Percentiles rank a stretch among this genome's conserved stretches.
phyloP scores from a whole-genome alignment of 2,888 invertebrate genomes.

The Plagiodera versicolora region DNA sequence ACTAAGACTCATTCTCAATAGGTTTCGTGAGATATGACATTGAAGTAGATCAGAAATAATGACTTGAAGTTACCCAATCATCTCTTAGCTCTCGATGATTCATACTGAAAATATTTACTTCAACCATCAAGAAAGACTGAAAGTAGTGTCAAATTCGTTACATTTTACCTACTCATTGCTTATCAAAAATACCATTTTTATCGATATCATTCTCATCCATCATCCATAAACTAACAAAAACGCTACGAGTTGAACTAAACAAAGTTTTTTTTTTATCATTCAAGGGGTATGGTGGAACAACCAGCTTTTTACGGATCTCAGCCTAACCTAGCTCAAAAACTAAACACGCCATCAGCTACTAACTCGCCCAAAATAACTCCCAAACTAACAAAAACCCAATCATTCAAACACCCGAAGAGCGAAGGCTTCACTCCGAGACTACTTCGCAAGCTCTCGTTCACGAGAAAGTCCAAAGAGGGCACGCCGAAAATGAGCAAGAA shows the following conservation, averaged over 20 bases:
- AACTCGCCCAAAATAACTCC: constrained; percentile 51
- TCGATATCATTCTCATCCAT: no score
- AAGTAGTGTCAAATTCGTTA: no score
- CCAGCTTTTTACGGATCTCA: constrained; percentile 54
- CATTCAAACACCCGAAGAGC: constrained; percentile 52
- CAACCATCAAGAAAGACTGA: no score
- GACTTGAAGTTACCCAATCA: no score
- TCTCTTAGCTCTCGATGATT: no score
- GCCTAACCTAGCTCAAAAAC: constrained; percentile 54
- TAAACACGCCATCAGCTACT: constrained; percentile 47
- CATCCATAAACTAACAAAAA: not conserved
- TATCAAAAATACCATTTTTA: no score
- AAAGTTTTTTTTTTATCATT: constrained; percentile 45
- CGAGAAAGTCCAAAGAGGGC: constrained; percentile 41
- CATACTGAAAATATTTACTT: no score
- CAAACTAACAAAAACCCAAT: constrained; percentile 55
- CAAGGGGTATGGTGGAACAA: constrained; percentile 49
- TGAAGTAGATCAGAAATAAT: no score
- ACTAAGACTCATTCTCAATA: no score
- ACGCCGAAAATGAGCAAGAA: constrained; percentile 47
- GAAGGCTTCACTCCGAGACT: constrained; percentile 48
- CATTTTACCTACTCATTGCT: no score
- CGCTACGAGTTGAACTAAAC: not conserved
- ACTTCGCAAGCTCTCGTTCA: constrained; percentile 51
- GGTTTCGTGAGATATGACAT: no score